Percentiles rank a stretch among this genome's conserved stretches.
Conservation (phyloP, 2,113 vertebrate species). For the Noctilio leporinus region DNA sequence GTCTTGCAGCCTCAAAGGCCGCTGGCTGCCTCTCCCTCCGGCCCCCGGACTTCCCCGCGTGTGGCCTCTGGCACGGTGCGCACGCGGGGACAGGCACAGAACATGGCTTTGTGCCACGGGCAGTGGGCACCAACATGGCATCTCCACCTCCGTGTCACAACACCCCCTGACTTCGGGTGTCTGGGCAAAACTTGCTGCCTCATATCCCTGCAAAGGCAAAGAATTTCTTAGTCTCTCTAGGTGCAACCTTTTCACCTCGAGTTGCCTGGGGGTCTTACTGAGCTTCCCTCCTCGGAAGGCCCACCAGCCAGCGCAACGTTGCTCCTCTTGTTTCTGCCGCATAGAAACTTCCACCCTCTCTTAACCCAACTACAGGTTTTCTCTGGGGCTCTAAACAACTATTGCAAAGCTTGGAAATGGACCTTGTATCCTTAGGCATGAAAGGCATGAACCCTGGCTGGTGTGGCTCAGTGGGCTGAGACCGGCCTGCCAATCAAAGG, state of each 20-base stretch:
- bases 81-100: no score
- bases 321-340: background rate
- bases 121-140: background rate
- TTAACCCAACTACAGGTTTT: background rate
- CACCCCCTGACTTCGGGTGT: background rate
- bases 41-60: background rate
- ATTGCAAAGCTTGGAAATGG: background rate
- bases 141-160: background rate
- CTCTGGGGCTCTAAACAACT: background rate
- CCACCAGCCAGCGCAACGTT: rapidly evolving
- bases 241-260: background rate
- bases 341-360: background rate
- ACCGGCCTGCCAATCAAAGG: no score
- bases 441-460: background rate
- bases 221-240: background rate
- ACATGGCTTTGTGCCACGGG: rapidly evolving
- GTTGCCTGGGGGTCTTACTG: background rate
- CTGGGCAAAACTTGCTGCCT: background rate
- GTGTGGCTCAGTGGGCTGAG: no score
- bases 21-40: slow-evolving; percentile 19
- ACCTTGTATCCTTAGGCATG: background rate
- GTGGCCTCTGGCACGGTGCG: no score
- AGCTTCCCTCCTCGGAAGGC: background rate
- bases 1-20: slow-evolving; percentile 25
- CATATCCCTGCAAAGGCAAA: background rate